A percentile compares a stretch with the other conserved stretches of the same genome.
Conservation (phyloP, 2,113 vertebrate species). For the Amphiprion ocellaris region DNA sequence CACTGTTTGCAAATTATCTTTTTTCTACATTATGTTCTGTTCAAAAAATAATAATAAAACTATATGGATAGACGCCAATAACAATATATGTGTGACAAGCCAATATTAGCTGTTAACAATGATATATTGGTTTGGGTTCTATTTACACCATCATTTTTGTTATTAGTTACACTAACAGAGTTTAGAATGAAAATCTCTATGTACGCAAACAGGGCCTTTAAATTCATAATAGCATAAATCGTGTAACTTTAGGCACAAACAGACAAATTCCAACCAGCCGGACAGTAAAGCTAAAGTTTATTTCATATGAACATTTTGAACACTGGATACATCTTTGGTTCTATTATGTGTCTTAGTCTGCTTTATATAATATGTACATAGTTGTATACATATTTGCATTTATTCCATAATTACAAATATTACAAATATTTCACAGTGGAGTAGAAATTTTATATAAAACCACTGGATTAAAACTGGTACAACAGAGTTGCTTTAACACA, state of each 20-base stretch:
- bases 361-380: conserved; percentile 63
- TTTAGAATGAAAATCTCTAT: too few relatives aligned
- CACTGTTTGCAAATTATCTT: too few relatives aligned
- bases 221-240: background rate
- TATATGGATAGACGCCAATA: too few relatives aligned
- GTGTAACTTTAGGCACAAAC: background rate
- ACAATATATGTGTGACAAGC: too few relatives aligned
- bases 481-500: conserved; percentile 2
- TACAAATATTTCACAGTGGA: conserved; percentile 61
- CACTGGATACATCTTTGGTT: conserved; percentile 59
- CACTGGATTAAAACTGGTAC: conserved; percentile 38
- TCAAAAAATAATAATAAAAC: too few relatives aligned
- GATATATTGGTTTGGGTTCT: too few relatives aligned
- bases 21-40: too few relatives aligned
- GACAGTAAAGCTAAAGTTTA: conserved; percentile 58
- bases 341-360: conserved; percentile 41
- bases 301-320: conserved; percentile 52
- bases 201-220: background rate
- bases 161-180: too few relatives aligned
- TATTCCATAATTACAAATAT: conserved; percentile 66
- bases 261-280: conserved; percentile 26
- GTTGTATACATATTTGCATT: conserved; percentile 49
- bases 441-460: conserved; percentile 59
- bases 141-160: too few relatives aligned
- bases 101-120: too few relatives aligned